phyloP scores from a whole-genome alignment of 1,140 invertebrate species.

The Antheraea pernyi region DNA sequence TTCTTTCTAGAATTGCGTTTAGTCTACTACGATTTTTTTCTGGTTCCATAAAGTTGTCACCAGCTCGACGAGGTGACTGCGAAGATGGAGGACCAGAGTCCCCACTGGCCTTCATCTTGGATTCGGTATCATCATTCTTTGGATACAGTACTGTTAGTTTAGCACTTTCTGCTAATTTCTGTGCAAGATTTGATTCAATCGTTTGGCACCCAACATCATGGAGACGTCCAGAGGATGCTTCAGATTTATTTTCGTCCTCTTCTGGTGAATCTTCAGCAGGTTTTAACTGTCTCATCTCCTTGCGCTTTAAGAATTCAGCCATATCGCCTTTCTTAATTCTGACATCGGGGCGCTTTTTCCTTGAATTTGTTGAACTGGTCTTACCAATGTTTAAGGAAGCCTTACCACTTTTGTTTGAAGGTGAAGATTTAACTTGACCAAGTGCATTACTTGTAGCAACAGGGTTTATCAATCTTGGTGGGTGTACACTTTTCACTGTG shows the following conservation, averaged over 20 bases:
- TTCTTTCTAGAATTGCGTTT: constrained; percentile 66
- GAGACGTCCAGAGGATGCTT: constrained; percentile 52
- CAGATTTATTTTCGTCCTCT: constrained; percentile 43
- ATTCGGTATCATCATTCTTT: constrained; percentile 52
- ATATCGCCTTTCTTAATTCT: constrained; percentile 72
- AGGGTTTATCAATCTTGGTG: constrained; percentile 38
- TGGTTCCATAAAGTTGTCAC: constrained; percentile 51
- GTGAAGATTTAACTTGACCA: constrained; percentile 60
- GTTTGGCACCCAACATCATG: constrained; percentile 68
- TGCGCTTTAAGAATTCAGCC: constrained; percentile 68
- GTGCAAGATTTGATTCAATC: constrained; percentile 60
- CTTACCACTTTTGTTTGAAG: constrained; percentile 59
- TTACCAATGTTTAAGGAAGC: constrained; percentile 49
- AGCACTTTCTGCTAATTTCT: constrained; percentile 56
- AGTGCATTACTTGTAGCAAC: constrained; percentile 42
- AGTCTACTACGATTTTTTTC: constrained; percentile 57
- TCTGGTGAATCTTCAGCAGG: constrained; percentile 32
- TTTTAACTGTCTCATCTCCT: constrained; percentile 53
- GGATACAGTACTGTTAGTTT: constrained; percentile 66
- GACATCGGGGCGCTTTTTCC: constrained; percentile 53
- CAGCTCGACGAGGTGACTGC: constrained; percentile 35
- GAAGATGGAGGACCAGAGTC: constrained; percentile 40
- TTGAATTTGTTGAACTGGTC: constrained; percentile 38
- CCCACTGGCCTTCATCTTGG: constrained; percentile 64
- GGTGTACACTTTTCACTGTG: constrained; percentile 46